phyloP scores from a whole-genome alignment of 2,113 vertebrate species.

The Cyanoliseus patagonus region DNA sequence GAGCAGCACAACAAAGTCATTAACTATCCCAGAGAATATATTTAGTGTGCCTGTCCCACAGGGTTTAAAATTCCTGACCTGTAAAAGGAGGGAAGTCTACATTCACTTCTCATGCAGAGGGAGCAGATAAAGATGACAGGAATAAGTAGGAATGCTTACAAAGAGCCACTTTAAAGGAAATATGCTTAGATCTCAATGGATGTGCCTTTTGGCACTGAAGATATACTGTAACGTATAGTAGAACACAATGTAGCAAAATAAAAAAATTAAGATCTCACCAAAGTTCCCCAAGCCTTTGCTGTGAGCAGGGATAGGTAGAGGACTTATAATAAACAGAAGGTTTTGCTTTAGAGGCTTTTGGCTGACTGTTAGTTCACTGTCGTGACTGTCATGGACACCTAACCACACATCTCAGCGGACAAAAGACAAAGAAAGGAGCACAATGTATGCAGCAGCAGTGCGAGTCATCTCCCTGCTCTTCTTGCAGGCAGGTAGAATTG shows the following conservation, averaged over 20 bases:
- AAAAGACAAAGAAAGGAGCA: background rate
- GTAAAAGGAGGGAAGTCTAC: background rate
- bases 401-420: background rate
- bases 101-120: background rate
- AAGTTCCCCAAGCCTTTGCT: background rate
- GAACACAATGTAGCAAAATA: background rate
- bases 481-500: background rate
- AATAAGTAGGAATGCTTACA: background rate
- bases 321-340: background rate
- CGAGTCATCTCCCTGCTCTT: background rate
- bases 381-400: background rate
- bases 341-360: slow-evolving; percentile 9
- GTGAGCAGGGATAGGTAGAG: background rate
- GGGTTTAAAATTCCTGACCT: slow-evolving; percentile 18
- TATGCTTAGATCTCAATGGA: background rate
- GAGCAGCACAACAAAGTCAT: background rate
- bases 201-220: background rate
- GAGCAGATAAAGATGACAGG: background rate
- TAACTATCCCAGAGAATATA: background rate
- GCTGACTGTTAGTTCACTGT: background rate
- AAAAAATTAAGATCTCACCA: background rate
- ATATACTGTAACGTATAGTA: background rate
- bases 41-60: background rate
- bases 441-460: background rate
- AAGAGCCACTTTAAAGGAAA: slow-evolving; percentile 8